phyloP scores from a whole-genome alignment of 2,797 vertebrate genomes.

The Macropodus opercularis region DNA sequence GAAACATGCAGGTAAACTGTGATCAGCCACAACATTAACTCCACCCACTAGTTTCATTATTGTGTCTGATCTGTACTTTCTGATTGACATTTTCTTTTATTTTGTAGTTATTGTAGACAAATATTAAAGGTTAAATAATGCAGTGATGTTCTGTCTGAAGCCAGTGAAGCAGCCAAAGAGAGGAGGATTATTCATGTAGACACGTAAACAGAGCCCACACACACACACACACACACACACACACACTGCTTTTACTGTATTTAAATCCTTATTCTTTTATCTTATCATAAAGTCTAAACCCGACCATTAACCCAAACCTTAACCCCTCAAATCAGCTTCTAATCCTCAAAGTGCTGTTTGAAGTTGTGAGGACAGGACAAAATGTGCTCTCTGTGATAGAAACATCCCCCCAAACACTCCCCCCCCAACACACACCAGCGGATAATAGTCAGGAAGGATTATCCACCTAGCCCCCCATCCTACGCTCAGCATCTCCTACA shows the following conservation, averaged over 20 bases:
- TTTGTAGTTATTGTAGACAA: too few relatives aligned
- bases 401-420: background rate
- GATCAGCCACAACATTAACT: too few relatives aligned
- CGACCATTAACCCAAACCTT: too few relatives aligned
- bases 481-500: background rate
- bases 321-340: too few relatives aligned
- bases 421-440: constrained; percentile 13
- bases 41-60: too few relatives aligned
- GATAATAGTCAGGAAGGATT: constrained; percentile 44
- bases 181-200: constrained; percentile 39
- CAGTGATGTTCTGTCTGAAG: too few relatives aligned
- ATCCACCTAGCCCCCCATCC: constrained; percentile 29
- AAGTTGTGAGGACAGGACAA: background rate
- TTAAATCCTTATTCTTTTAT: too few relatives aligned
- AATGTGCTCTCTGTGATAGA: background rate
- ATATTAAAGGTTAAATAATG: too few relatives aligned
- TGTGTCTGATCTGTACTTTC: too few relatives aligned
- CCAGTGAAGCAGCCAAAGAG: constrained; percentile 29
- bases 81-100: too few relatives aligned
- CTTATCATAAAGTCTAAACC: too few relatives aligned
- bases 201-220: background rate
- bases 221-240: constrained; percentile 15
- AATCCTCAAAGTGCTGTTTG: background rate
- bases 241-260: background rate
- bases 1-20: too few relatives aligned